Evolutionary conservation across 92 coral and sea anemone species (phyloP), one percentile per base, ranked within the genome.

Genomic region (Epizoanthus stellaris): DNA sequence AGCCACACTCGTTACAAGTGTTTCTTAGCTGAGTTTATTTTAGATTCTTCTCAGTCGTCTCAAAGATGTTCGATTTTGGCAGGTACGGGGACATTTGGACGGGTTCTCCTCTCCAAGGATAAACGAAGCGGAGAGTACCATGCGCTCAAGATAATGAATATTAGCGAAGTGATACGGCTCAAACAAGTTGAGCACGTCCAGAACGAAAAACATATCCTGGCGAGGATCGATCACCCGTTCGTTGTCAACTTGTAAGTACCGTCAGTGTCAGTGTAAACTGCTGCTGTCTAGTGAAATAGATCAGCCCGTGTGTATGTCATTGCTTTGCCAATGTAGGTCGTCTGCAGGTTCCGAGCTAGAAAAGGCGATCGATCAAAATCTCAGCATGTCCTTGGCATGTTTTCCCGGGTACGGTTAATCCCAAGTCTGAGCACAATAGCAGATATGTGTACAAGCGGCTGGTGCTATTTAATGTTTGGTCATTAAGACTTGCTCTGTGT

Each of bases 121-220:
- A 86, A 89, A 84, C 90, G 91, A 49, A 80, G 91, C 10, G 90
- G 94, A n/a, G 99, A 96, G 39, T 96, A 77, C 69, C 88, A 92
- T 80, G 99, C 99, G 20, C 86, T 96, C 60, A 96, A 96, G 89
- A 93, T 96, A 64, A 96, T 96, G 99, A 96, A 93, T 84, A 93
- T 96, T 56, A 89, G 98, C 72, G 99, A 96, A 86, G 98, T 96
- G 60, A 96, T 96, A 87, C 94, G 99, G 80, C 89, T 96, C 25
- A 96, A 96, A 72, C 99, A 96, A 91, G 99, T 96, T 45, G 99
- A 96, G 82, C 99, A 96, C 85, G 99, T 96, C 38, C 99, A 96
- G 76, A 96, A 96, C 81, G 99, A 96, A 91, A 96, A 96, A 85
- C 88, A 86, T 39, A 96, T 96, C 73, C 90, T 96, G 11, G 88